Conservation (phyloP, 2,888 invertebrate genomes). For the Leistus spinibarbis region DNA sequence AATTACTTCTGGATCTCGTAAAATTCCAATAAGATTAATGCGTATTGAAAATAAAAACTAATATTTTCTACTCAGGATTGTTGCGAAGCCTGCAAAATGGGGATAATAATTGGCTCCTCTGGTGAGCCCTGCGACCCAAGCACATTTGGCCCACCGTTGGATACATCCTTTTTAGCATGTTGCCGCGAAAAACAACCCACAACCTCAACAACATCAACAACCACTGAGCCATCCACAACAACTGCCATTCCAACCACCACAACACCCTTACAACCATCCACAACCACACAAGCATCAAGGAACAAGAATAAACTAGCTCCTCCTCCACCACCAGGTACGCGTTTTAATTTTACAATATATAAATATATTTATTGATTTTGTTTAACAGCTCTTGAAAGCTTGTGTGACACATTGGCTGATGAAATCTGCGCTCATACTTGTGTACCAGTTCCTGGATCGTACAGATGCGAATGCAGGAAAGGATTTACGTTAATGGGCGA, state of each 20-base stretch:
- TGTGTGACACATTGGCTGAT: conserved; percentile 63
- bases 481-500: conserved; percentile 74
- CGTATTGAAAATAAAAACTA: too few relatives aligned
- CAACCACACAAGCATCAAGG: conserved; percentile 26
- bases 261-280: conserved; percentile 25
- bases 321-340: conserved; percentile 41
- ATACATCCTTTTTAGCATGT: conserved; percentile 67
- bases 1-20: neutral
- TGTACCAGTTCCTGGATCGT: conserved; percentile 73
- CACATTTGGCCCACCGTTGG: conserved; percentile 63
- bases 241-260: conserved; percentile 41
- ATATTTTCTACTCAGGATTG: too few relatives aligned
- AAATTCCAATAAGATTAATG: conserved; percentile 30
- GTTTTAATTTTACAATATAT: conserved; percentile 3
- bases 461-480: conserved; percentile 71
- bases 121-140: conserved; percentile 63
- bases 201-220: conserved; percentile 41
- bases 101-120: conserved; percentile 64
- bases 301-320: conserved; percentile 38
- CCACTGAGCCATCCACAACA: conserved; percentile 36
- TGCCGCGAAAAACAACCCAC: conserved; percentile 59
- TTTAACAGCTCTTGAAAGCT: conserved; percentile 56
- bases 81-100: conserved; percentile 69
- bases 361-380: conserved; percentile 1
- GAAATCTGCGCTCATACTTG: conserved; percentile 79